Percentiles rank a stretch among this genome's conserved stretches.
Conservation (phyloP, 2,113 vertebrate species). For the Sporophila hypoxantha region DNA sequence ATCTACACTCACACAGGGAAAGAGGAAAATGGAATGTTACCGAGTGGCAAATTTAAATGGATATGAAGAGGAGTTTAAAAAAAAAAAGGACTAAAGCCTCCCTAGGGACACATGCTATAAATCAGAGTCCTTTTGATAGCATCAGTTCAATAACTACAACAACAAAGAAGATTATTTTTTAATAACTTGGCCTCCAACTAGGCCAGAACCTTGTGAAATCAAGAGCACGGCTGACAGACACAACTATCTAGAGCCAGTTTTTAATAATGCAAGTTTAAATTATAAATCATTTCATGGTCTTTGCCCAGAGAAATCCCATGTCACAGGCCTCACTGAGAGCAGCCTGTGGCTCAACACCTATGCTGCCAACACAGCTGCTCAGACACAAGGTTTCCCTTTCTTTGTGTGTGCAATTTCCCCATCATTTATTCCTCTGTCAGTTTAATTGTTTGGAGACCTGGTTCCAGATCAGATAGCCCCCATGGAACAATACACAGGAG, state of each 20-base stretch:
- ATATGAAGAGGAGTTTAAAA: background rate
- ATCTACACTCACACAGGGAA: background rate
- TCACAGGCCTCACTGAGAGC: background rate
- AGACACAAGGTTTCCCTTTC: background rate
- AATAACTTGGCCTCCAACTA: constrained; percentile 29
- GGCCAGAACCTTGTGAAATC: background rate
- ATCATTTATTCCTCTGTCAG: background rate
- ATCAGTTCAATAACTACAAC: constrained; percentile 25
- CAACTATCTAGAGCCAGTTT: background rate
- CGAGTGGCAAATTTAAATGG: background rate
- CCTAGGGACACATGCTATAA: background rate
- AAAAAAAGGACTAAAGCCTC: background rate
- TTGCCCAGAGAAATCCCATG: constrained; percentile 1
- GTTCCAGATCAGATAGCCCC: background rate
- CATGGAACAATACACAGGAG: background rate
- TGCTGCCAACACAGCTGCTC: background rate
- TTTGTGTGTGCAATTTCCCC: background rate
- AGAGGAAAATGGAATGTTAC: background rate
- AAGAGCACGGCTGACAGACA: background rate
- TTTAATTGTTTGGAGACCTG: constrained; percentile 15
- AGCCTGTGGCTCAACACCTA: background rate
- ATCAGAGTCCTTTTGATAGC: constrained; percentile 41
- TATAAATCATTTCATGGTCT: background rate
- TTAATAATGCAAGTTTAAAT: constrained; percentile 25
- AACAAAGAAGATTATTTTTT: constrained; percentile 44